These are phyloP conservation scores for Quiscalus mexicanus DNA, from an alignment of 2,113 vertebrate species.

Conservation along the genomic window DNA sequence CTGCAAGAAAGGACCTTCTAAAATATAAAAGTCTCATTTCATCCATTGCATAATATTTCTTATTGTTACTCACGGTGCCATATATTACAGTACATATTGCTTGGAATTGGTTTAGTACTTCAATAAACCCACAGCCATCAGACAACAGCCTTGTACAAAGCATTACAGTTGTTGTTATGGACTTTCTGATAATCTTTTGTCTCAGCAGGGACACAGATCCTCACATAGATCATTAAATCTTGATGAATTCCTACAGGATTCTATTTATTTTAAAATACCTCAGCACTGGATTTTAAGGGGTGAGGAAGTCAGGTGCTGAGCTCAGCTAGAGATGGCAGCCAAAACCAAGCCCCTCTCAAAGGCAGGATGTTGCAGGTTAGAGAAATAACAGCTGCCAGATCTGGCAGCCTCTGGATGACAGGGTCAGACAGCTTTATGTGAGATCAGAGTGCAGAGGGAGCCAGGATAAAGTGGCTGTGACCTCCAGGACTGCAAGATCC, in stretches of 20 bases:
- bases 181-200: neutral
- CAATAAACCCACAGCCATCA: neutral
- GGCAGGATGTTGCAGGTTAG: neutral
- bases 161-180: neutral
- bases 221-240: neutral
- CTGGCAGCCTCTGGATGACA: neutral
- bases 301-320: neutral
- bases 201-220: neutral
- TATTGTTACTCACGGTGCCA: neutral
- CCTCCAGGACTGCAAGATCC: neutral
- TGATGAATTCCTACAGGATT: neutral
- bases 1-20: slow-evolving; percentile 70
- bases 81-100: neutral
- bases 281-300: neutral
- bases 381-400: neutral
- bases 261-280: neutral
- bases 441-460: neutral
- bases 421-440: neutral
- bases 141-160: neutral
- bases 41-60: neutral
- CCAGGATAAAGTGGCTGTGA: neutral
- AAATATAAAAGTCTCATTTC: neutral
- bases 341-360: neutral
- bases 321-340: neutral
- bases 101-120: neutral